Evolutionary conservation across 2,113 vertebrate species (phyloP), one percentile per base, ranked within the genome.

Genomic region (Cyprinodon variegatus): DNA sequence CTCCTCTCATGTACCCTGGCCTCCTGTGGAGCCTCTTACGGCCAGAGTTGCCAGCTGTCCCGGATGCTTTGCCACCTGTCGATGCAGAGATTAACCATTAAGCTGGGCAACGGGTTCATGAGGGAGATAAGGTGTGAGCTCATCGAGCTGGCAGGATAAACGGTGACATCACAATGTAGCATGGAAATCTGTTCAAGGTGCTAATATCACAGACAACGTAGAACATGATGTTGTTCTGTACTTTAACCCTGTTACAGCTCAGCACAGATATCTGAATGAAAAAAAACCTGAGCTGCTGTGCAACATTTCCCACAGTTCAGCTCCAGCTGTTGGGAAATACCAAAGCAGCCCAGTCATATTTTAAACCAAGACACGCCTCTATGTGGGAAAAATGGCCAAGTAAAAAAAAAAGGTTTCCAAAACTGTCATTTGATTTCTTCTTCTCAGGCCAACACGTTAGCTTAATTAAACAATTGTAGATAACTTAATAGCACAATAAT

Each of bases 1-100:
- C 82, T 20, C 83, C 83, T 77, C 95, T 94, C 96, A 96, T 88
- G 88, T 95, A 96, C 46, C 95, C 96, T 0, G 94, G 95, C 74
- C 93, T 93, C 82, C 79, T 93, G 66, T 93, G 90, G 86, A 94
- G 87, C 78, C 93, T 94, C 92, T 93, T 95, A 70, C 11, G 76
- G 62, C 79, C 70, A 50, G 76, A 80, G 3, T 38, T 84, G 3
- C 74, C 82, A 60, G 83, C 81, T 61, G 86, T 65, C 62, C 61
- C 86, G 8, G 92, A 71, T 68, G 85, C 86, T 64, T 78, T 83
- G 74, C 73, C 83, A 92, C 88, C 85, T 90, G 74, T 89, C 62
- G 17, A 86, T 57, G 73, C 68, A 91, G 72, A 92, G 89, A 94
- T 92, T 87, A 93, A 83, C 46, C 83, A 82, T 93, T 92, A 93